Percentiles rank a stretch among this genome's conserved stretches.
Conservation (phyloP, 1,140 invertebrate genomes). For the Trinorchestia longiramus region DNA sequence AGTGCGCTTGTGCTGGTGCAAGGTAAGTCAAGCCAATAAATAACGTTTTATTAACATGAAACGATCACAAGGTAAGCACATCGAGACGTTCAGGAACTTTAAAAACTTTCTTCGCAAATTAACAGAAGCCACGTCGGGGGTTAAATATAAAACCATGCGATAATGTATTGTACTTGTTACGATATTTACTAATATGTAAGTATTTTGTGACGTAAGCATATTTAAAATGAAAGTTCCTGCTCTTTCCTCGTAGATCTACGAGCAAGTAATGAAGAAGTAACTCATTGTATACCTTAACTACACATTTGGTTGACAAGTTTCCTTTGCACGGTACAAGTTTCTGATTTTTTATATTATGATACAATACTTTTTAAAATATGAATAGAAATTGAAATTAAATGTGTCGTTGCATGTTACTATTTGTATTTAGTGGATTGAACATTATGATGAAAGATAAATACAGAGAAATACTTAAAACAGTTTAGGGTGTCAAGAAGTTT, state of each 20-base stretch:
- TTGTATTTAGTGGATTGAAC: background rate
- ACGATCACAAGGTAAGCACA: too few species aligned
- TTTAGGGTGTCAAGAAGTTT: background rate
- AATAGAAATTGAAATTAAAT: background rate
- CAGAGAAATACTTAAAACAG: background rate
- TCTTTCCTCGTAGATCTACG: background rate
- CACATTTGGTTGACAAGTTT: background rate
- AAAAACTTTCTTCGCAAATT: too few species aligned
- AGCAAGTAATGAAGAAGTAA: background rate
- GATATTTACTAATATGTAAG: too few species aligned
- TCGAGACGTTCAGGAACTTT: too few species aligned
- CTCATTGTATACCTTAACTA: background rate
- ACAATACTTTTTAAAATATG: background rate
- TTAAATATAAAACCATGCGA: too few species aligned
- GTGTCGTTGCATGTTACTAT: background rate
- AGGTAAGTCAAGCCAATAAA: too few species aligned
- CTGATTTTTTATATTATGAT: background rate
- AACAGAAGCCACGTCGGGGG: too few species aligned
- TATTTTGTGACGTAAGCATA: too few species aligned
- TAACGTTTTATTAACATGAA: too few species aligned
- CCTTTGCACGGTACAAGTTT: background rate
- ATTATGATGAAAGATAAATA: background rate
- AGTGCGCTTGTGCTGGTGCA: too few species aligned
- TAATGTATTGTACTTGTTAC: too few species aligned
- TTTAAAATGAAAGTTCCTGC: too few species aligned